Evolutionary conservation across 2,888 invertebrate genomes (phyloP).

Genomic region (Palloptera scutellata): DNA sequence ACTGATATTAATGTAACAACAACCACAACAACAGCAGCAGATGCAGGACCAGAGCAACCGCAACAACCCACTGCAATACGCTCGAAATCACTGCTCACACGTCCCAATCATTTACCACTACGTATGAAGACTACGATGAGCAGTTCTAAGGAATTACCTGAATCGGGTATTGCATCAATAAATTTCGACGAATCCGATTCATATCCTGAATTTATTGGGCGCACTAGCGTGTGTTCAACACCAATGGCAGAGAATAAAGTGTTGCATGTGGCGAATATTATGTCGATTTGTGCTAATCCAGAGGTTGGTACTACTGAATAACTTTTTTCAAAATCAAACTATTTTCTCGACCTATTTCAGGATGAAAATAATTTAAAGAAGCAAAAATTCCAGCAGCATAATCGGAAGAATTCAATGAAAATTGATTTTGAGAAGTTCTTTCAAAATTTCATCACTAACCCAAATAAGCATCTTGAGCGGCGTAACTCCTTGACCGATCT

Average conservation of each 20-base stretch:
- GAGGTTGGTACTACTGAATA: slow-evolving; percentile 56
- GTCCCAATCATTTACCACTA: slow-evolving; percentile 70
- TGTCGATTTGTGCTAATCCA: slow-evolving; percentile 77
- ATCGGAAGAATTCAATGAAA: slow-evolving; percentile 53
- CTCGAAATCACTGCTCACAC: slow-evolving; percentile 54
- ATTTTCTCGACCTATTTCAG: slow-evolving; percentile 30
- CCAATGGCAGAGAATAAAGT: slow-evolving; percentile 81
- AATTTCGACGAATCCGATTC: slow-evolving; percentile 68
- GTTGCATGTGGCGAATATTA: slow-evolving; percentile 75
- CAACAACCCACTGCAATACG: slow-evolving; percentile 34
- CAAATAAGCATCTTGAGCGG: slow-evolving; percentile 56
- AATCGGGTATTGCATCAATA: slow-evolving; percentile 64
- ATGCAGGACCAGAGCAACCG: slow-evolving; percentile 20
- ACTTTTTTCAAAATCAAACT: slow-evolving; percentile 18
- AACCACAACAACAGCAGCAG: slow-evolving; percentile 24
- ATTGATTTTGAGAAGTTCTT: slow-evolving; percentile 62
- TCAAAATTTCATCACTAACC: slow-evolving; percentile 58
- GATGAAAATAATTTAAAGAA: slow-evolving; percentile 49
- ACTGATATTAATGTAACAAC: background rate
- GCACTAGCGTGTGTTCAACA: slow-evolving; percentile 80
- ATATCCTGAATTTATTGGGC: slow-evolving; percentile 70
- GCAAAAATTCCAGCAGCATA: slow-evolving; percentile 31
- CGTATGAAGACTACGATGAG: slow-evolving; percentile 65
- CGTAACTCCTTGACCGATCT: slow-evolving; percentile 72
- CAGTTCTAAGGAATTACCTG: slow-evolving; percentile 60